Conservation (phyloP, 2,113 vertebrate species). For the Periophthalmodon schlosseri region DNA sequence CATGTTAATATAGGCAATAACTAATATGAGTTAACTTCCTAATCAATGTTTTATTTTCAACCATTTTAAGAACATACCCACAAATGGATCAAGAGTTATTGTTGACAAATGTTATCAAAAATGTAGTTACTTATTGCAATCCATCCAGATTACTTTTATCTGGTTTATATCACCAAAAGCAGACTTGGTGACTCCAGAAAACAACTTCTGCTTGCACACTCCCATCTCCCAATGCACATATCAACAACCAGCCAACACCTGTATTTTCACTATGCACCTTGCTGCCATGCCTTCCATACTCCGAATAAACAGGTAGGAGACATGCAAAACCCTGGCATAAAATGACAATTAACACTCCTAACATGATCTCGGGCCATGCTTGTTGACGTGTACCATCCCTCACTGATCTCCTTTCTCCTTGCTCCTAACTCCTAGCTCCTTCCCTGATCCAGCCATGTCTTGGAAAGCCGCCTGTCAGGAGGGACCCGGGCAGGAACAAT, state of each 20-base stretch:
- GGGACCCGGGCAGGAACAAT: conserved; percentile 67
- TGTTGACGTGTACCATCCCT: conserved; percentile 50
- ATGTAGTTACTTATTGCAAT: too few species aligned
- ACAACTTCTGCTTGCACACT: background rate
- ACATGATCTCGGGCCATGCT: conserved; percentile 38
- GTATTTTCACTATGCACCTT: background rate
- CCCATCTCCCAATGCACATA: background rate
- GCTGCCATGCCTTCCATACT: background rate
- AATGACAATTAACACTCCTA: conserved; percentile 40
- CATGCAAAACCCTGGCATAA: conserved; percentile 20
- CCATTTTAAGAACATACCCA: too few species aligned
- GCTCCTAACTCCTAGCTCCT: conserved; percentile 34
- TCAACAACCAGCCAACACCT: background rate
- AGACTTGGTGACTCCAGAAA: background rate
- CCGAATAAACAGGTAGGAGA: conserved; percentile 24
- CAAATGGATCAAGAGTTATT: too few species aligned
- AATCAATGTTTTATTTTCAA: too few species aligned
- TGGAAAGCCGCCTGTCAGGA: conserved; percentile 73
- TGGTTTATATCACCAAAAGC: background rate
- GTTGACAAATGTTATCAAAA: too few species aligned
- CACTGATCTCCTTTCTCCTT: conserved; percentile 47
- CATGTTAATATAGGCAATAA: too few species aligned
- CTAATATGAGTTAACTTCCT: too few species aligned
- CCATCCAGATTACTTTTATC: background rate
- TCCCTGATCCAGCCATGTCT: conserved; percentile 66